These are phyloP conservation scores for Coptodon rendalli DNA, from an alignment of 2,113 vertebrate genomes.

Conservation along the genomic window DNA sequence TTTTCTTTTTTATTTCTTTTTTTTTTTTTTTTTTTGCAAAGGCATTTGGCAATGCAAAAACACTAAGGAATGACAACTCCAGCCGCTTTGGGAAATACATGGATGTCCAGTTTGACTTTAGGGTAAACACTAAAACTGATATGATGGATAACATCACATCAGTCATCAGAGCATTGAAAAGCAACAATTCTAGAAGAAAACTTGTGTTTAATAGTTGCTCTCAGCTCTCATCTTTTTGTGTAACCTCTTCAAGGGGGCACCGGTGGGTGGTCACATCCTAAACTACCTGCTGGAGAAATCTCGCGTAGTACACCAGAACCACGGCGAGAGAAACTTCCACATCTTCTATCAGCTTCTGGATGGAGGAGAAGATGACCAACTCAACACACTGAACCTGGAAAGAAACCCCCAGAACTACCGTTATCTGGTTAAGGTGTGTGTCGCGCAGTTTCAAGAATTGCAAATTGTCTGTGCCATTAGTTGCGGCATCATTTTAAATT, in stretches of 20 bases:
- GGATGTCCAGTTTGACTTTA: conserved; percentile 97
- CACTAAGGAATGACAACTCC: conserved; percentile 94
- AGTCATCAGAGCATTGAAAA: not conserved
- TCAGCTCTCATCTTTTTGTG: not conserved
- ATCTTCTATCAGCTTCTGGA: conserved; percentile 97
- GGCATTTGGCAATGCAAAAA: conserved; percentile 98
- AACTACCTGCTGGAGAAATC: conserved; percentile 98
- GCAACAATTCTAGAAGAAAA: not conserved
- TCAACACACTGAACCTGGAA: conserved; percentile 82
- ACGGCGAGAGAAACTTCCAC: conserved; percentile 96
- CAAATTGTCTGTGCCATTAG: not conserved
- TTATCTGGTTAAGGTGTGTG: conserved; percentile 88
- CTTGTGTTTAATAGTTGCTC: not conserved
- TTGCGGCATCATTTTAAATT: not conserved
- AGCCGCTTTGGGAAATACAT: conserved; percentile 98
- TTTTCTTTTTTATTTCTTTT: too few relatives aligned
- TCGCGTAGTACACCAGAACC: conserved; percentile 94
- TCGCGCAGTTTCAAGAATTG: not conserved
- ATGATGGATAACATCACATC: not conserved
- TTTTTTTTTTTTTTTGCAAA: conserved; percentile 21
- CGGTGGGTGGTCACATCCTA: conserved; percentile 92
- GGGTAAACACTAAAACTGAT: conserved; percentile 63
- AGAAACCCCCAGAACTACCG: conserved; percentile 86
- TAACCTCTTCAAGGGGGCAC: conserved; percentile 76
- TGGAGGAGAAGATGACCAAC: conserved; percentile 82